Base-by-base conservation (phyloP, 2,888 invertebrate genomes). In the Drosophila siamana region DNA sequence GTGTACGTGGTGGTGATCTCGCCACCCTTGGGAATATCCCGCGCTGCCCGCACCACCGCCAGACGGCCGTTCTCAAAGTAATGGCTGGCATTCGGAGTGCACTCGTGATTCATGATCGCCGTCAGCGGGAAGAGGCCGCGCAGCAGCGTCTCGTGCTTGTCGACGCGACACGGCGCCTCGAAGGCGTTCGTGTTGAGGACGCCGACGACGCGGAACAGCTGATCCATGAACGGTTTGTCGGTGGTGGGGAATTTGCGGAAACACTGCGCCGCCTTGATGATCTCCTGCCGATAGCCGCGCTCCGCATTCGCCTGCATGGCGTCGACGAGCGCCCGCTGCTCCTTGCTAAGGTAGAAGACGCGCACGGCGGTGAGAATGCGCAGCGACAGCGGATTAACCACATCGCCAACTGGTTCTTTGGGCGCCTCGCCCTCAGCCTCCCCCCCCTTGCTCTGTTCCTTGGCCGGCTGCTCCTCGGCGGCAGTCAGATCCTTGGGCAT, bases 41-140 rank as follows among this genome's bases (percentile, higher is more conserved):
- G 86, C 0, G 92, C 94, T 1, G 96, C 95, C 72, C 94, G 93
- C 19, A 96, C 92, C 13, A 94, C 93, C 55, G 96, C 93, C 86
- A 93, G 90, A 76, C 93, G 93, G 13, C 94, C 93, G 36, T 94
- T 93, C 57, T 94, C 94, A 40, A 95, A 95, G 64, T 94, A 93
- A 86, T 96, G 96, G 64, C 94, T 94, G 0, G 96, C 95, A 88
- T 96, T 96, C 30, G 96, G 94, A 50, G 93, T 94, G 89, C 96
- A 96, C 83, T 94, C 94, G 86, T 96, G 96, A 80, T 95, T 94
- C 93, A 96, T 94, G 92, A 96, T 94, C 19, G 95, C 94, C 2
- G 95, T 94, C 63, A 94, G 93, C 1, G 95, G 94, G 89, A 95
- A 96, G 74, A 96, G 92, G 60, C 94, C 95, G 50, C 95, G 93